phyloP scores from a whole-genome alignment of 2,888 invertebrate species.

The Monochamus alternatus region DNA sequence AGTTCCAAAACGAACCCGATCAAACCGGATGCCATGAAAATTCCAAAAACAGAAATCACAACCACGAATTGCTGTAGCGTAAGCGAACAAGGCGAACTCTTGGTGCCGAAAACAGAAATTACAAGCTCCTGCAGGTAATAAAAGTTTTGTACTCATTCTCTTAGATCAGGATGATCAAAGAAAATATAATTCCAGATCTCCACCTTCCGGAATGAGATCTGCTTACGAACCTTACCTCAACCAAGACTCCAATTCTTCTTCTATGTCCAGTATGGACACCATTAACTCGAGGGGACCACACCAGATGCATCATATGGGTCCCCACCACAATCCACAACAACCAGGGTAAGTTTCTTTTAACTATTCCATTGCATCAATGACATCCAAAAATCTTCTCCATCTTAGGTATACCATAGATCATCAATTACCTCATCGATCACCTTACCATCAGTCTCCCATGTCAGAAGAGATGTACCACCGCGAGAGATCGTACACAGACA shows the following conservation, averaged over 20 bases:
- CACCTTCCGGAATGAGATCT: constrained; percentile 71
- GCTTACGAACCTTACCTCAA: constrained; percentile 78
- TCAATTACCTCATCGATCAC: constrained; percentile 71
- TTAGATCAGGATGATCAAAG: not conserved
- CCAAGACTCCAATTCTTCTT: constrained; percentile 82
- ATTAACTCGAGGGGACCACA: constrained; percentile 70
- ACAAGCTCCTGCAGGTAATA: constrained; percentile 57
- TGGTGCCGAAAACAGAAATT: constrained; percentile 81
- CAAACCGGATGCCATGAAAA: constrained; percentile 70
- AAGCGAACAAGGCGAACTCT: constrained; percentile 72
- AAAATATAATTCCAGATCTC: constrained; percentile 60
- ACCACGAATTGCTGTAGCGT: constrained; percentile 70
- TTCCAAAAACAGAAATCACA: constrained; percentile 72
- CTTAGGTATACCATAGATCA: constrained; percentile 73
- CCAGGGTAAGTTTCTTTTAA: constrained; percentile 45
- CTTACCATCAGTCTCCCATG: constrained; percentile 80
- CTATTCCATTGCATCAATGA: too few relatives aligned
- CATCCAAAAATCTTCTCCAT: too few relatives aligned
- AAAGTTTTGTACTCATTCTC: not conserved
- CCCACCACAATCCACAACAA: constrained; percentile 73
- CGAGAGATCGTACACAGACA: constrained; percentile 75
- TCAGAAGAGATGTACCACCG: constrained; percentile 72
- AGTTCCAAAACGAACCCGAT: constrained; percentile 60
- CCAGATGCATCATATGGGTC: constrained; percentile 68
- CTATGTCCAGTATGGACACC: constrained; percentile 82